Evolutionary conservation across 1,140 invertebrate species (phyloP).

Genomic region (Heliconius melpomene): DNA sequence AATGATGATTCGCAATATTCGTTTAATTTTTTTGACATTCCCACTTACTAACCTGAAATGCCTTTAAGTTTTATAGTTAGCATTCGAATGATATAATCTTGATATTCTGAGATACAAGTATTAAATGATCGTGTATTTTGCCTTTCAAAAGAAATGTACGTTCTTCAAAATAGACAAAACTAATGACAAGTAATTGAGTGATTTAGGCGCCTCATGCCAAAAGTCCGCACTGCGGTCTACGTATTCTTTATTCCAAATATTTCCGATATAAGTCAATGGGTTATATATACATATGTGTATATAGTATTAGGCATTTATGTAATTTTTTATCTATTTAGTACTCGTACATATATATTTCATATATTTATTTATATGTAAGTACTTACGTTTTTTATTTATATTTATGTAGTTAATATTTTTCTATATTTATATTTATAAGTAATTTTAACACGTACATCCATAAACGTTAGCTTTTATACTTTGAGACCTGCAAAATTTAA

Average conservation of each 20-base stretch:
- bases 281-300: constrained; percentile 12
- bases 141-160: not conserved
- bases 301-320: not conserved
- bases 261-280: not conserved
- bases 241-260: constrained; percentile 6
- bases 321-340: too few species aligned
- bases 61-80: too few species aligned
- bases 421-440: too few species aligned
- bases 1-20: not conserved
- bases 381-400: not conserved
- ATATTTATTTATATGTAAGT: too few species aligned
- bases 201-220: constrained; percentile 20
- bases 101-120: too few species aligned
- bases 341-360: too few species aligned
- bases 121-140: too few species aligned
- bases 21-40: not conserved
- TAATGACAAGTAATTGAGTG: constrained; percentile 11
- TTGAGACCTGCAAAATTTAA: too few species aligned
- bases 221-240: constrained; percentile 40
- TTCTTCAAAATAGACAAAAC: not conserved
- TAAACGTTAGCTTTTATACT: too few species aligned
- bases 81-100: too few species aligned
- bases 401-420: not conserved
- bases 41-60: not conserved
- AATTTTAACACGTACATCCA: too few species aligned